phyloP scores from a whole-genome alignment of 2,113 vertebrate species.

The Oreotrochilus melanogaster region DNA sequence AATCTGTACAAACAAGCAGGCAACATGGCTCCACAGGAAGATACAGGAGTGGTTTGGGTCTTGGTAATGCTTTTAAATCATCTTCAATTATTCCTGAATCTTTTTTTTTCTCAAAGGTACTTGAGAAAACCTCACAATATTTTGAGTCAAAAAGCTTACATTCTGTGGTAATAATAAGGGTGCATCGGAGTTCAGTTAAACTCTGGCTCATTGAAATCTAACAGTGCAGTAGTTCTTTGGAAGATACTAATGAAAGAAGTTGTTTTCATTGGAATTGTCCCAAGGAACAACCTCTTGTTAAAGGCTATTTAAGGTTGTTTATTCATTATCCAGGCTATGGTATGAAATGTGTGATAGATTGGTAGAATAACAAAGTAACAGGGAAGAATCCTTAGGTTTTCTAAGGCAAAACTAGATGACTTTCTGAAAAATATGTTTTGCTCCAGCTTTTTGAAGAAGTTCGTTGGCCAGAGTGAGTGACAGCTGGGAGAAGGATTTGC shows the following conservation, averaged over 20 bases:
- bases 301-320: not conserved
- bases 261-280: not conserved
- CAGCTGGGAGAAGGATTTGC: conserved; percentile 7
- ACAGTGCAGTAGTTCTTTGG: not conserved
- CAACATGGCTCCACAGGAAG: not conserved
- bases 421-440: conserved; percentile 6
- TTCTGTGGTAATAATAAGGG: not conserved
- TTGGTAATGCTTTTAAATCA: not conserved
- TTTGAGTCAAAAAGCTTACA: conserved; percentile 32
- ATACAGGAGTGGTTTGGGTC: not conserved
- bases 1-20: not conserved
- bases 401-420: not conserved
- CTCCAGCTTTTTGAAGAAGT: not conserved
- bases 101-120: not conserved
- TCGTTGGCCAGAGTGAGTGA: not conserved
- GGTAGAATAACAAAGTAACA: not conserved
- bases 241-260: not conserved
- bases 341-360: not conserved
- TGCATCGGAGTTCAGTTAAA: not conserved
- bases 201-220: not conserved
- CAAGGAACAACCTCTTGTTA: not conserved
- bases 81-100: not conserved
- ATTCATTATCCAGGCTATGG: not conserved
- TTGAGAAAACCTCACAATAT: not conserved
- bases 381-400: not conserved